Conservation (phyloP, 1,140 invertebrate genomes). For the Bombus pyrosoma region DNA sequence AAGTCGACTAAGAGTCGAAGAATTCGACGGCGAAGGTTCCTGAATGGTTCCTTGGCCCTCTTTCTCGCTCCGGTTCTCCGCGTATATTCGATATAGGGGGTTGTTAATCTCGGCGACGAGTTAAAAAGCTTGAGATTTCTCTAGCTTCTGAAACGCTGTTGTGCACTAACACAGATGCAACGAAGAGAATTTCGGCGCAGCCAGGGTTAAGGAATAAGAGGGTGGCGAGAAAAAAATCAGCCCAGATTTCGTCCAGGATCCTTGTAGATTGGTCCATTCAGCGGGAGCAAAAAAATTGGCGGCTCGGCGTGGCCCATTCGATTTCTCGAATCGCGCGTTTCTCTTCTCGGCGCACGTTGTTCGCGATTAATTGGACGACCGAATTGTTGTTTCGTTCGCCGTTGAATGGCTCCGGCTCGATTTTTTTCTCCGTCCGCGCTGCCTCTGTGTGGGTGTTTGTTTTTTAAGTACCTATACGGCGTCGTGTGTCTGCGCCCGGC, state of each 20-base stretch:
- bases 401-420: conserved; percentile 54
- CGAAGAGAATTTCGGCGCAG: too few relatives aligned
- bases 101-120: conserved; percentile 3
- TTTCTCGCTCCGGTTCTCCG: not conserved
- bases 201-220: conserved; percentile 2
- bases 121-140: not conserved
- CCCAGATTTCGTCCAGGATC: conserved; percentile 41
- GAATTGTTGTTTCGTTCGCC: conserved; percentile 64
- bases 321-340: conserved; percentile 62
- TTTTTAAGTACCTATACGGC: conserved; percentile 56
- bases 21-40: conserved; percentile 5
- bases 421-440: conserved; percentile 29
- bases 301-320: conserved; percentile 56
- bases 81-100: not conserved
- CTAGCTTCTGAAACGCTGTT: too few relatives aligned
- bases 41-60: not conserved
- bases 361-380: conserved; percentile 66
- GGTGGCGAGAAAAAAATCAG: conserved; percentile 8
- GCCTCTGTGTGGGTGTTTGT: conserved; percentile 44
- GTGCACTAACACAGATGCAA: not conserved
- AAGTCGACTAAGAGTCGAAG: conserved; percentile 25
- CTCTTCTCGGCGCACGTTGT: conserved; percentile 57
- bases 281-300: not conserved
- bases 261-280: conserved; percentile 60
- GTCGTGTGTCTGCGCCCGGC: conserved; percentile 20